These are phyloP conservation scores for Barbus barbus DNA, from an alignment of 2,113 vertebrate genomes.

Conservation along the genomic window DNA sequence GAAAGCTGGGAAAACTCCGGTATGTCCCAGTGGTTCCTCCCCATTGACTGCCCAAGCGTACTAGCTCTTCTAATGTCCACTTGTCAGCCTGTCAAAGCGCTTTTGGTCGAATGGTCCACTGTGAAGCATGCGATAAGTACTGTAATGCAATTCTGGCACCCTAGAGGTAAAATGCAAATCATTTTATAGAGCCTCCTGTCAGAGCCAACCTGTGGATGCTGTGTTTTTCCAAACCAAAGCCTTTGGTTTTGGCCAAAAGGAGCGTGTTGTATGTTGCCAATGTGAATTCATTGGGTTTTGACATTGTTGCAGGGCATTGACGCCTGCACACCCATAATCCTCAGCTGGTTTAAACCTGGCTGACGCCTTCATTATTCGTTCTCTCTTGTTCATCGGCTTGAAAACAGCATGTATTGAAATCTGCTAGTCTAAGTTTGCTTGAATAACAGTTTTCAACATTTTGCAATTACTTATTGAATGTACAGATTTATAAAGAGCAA, in stretches of 20 bases:
- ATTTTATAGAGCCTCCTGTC: neutral
- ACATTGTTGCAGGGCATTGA: conserved; percentile 21
- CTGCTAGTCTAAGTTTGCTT: neutral
- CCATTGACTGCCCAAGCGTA: conserved; percentile 9
- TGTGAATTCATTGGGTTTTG: conserved; percentile 32
- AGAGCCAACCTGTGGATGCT: conserved; percentile 12
- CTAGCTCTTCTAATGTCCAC: neutral
- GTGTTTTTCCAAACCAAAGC: conserved; percentile 4
- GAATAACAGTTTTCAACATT: neutral
- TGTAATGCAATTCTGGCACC: conserved; percentile 4
- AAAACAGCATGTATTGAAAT: neutral
- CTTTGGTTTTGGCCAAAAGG: neutral
- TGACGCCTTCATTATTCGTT: conserved; percentile 22
- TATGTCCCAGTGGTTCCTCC: conserved; percentile 37
- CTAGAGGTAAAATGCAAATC: conserved; percentile 26
- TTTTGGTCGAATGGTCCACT: conserved; percentile 7
- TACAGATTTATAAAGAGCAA: neutral
- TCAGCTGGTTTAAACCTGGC: conserved; percentile 17
- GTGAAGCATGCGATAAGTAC: conserved; percentile 7
- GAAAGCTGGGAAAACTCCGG: conserved; percentile 56
- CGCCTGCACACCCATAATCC: neutral
- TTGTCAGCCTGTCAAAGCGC: neutral
- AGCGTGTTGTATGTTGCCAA: neutral
- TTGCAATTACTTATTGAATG: neutral
- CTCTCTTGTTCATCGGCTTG: conserved; percentile 2